Percentiles rank a stretch among this genome's conserved stretches.
phyloP scores from a whole-genome alignment of 1,140 invertebrate species.

The Kradibia gibbosae region DNA sequence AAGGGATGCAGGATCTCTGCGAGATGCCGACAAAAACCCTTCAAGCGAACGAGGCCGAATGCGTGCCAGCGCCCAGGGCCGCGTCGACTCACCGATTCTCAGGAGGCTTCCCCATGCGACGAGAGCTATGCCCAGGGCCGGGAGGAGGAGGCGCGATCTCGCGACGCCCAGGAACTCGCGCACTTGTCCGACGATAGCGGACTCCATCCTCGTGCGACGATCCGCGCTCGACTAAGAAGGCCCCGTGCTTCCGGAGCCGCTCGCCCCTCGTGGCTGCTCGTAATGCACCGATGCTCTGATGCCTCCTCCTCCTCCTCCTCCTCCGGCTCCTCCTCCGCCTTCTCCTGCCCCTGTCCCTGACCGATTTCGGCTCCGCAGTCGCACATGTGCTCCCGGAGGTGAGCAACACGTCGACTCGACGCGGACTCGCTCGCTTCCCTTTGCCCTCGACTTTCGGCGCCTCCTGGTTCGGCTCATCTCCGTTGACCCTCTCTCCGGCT shows the following conservation, averaged over 20 bases:
- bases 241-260: not conserved
- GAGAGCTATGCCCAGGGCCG: not conserved
- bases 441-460: not conserved
- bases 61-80: not conserved
- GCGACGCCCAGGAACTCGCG: not conserved
- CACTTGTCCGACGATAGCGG: not conserved
- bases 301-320: not conserved
- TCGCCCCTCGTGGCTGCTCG: not conserved
- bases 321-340: too few relatives aligned
- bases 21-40: not conserved
- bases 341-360: too few relatives aligned
- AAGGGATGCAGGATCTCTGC: not conserved
- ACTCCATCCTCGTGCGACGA: not conserved
- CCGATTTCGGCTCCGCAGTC: not conserved
- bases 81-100: slow-evolving; percentile 21
- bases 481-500: too few relatives aligned
- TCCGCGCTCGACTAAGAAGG: slow-evolving; percentile 7
- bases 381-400: not conserved
- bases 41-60: too few relatives aligned
- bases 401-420: not conserved
- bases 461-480: too few relatives aligned
- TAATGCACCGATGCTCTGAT: not conserved
- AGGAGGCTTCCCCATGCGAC: not conserved
- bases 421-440: not conserved
- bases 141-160: not conserved